Base-by-base conservation (phyloP, 2,888 invertebrate species). In the Eupeodes latifasciatus region DNA sequence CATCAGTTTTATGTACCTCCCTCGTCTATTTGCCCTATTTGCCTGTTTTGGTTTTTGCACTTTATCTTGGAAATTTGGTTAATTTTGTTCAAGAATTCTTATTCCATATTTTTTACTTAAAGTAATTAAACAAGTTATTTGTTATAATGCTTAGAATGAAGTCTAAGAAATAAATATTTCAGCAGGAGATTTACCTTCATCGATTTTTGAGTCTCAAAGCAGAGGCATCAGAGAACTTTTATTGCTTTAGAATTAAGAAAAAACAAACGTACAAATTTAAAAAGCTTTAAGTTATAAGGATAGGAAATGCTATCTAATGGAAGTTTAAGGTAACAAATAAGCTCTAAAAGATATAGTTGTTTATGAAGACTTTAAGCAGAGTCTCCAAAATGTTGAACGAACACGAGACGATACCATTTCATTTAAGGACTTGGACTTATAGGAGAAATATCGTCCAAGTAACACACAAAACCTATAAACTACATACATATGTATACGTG, bases 291-390 rank as follows among this genome's bases (percentile, higher is more conserved):
- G 12, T 55, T 12, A 4, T 53, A 2, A 69, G 12, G 36, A 6
- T 19, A 71, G 40, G 53, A 40, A 44, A 71, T 55, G 71, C 55
- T 71, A 40, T 44, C 40, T 71, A 71, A 71, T 71, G 55, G 71
- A 71, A 71, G 55, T 71, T 44, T 40, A 34, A 19, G 49, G 44
- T 40, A 12, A 53, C 40, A 40, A 40, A 40, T 19, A 40, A 40
- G 40, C 71, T 71, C 55, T 71, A 55, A 55, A 40, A 55, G 11
- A 9, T 12, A 44, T 19, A 14, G 16, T 49, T 47, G 10, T 14
- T 61, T 12, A 19, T 7, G 71, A 55, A 40, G 71, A 55, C 71
- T n/a, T 71, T 55, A 11, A 51, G 51, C 51, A 55, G 1, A 9
- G n/a, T 47, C 44, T 51, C 34, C 49, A 53, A 36, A 53, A 53